A percentile compares a stretch with the other conserved stretches of the same genome.
These are phyloP conservation scores for Agapetus fuscipes DNA, from an alignment of 2,888 invertebrate genomes.

Conservation along the genomic window DNA sequence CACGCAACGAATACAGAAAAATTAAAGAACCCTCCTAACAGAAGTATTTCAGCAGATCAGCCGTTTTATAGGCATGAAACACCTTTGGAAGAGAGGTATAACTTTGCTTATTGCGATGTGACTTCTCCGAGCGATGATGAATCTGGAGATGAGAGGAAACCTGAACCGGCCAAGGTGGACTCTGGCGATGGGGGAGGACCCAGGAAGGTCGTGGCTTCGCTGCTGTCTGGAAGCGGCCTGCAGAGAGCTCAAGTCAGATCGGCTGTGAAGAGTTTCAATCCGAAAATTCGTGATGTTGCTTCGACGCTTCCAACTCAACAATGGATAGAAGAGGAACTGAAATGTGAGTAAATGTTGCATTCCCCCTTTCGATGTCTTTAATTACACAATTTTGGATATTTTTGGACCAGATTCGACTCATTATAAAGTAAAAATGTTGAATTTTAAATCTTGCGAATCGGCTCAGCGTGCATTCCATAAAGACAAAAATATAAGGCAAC, in stretches of 20 bases:
- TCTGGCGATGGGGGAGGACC: conserved; percentile 22
- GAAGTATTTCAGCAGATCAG: conserved; percentile 17
- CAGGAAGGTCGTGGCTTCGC: conserved; percentile 33
- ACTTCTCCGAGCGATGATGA: conserved; percentile 21
- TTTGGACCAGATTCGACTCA: no score
- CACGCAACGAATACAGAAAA: background rate
- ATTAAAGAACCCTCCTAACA: conserved; percentile 1
- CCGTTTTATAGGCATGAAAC: background rate
- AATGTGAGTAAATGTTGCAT: no score
- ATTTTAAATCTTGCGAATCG: no score
- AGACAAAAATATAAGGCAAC: no score
- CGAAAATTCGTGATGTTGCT: conserved; percentile 17
- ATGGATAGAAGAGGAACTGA: background rate
- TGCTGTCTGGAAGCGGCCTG: conserved; percentile 39
- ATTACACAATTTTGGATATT: no score
- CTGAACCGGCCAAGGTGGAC: no score
- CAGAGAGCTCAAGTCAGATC: conserved; percentile 36
- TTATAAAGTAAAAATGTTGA: no score
- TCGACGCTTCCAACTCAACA: no score
- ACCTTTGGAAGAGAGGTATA: conserved; percentile 13
- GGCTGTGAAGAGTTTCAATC: conserved; percentile 28
- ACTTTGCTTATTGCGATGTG: conserved; percentile 18
- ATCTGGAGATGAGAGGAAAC: conserved; percentile 6
- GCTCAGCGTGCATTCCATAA: no score
- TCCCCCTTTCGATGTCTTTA: no score